Conservation (phyloP, 2,113 vertebrate species). For the Cochlearius cochlearius region DNA sequence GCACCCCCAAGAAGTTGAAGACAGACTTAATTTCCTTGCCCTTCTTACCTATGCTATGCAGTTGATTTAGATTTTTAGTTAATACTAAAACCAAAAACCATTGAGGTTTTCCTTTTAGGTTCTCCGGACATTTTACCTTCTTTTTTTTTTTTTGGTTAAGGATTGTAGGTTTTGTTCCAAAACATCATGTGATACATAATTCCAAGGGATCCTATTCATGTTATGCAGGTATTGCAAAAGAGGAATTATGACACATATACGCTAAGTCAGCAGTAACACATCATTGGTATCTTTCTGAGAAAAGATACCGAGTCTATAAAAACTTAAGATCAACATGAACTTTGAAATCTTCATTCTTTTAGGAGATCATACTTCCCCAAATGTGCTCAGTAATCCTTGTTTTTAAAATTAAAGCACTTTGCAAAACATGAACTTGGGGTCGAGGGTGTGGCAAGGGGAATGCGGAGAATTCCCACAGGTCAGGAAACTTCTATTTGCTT, state of each 20-base stretch:
- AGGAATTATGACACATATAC: not conserved
- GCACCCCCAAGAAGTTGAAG: not conserved
- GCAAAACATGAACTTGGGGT: constrained; percentile 59
- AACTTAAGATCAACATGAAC: constrained; percentile 58
- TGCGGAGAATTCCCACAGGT: constrained; percentile 24
- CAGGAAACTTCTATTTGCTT: constrained; percentile 43
- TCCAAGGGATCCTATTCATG: constrained; percentile 1
- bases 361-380: not conserved
- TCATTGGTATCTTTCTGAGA: constrained; percentile 35
- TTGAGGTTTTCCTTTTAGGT: not conserved
- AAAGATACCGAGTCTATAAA: constrained; percentile 58
- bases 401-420: constrained; percentile 38
- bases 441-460: constrained; percentile 1
- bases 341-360: constrained; percentile 44
- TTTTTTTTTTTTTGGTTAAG: not conserved
- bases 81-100: not conserved
- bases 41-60: not conserved
- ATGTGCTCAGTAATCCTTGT: not conserved
- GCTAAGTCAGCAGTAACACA: constrained; percentile 14
- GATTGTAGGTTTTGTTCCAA: not conserved
- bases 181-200: constrained; percentile 1
- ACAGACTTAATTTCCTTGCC: not conserved
- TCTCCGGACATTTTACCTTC: not conserved
- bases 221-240: constrained; percentile 26
- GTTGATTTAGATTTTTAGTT: not conserved